Base-by-base conservation (phyloP, 1,140 invertebrate genomes). In the Danaus melanippus region DNA sequence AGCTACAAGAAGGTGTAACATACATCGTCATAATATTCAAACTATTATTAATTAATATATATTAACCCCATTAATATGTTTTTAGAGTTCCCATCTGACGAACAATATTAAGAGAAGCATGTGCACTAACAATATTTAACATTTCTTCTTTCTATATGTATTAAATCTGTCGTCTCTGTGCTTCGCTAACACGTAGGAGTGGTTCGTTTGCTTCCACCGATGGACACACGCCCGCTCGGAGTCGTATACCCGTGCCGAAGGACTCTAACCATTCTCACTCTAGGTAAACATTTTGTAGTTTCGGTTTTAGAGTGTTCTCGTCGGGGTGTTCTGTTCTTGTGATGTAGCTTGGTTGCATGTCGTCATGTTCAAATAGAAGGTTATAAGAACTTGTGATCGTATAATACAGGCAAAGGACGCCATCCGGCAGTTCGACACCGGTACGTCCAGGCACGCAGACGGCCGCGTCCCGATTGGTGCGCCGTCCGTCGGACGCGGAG, bases 341-440 rank as follows among this genome's bases (percentile, higher is more conserved):
- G 17, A 47, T 15, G 12, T 56, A 60, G 57, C 61, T 62, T 63
- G 42, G 49, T 32, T 61, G 66, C 66, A 66, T 69, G 60, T 50
- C 67, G 52, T 56, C 40, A 1, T 7, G 2, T 6, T 44, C 10
- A 39, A 11, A 56, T 50, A 46, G 12, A 47, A 62, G 10, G 50
- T 41, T 15, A 42, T 15, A 43, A 9, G 46, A 50, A 42, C 49
- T n/a, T 56, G 15, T 17, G 2, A 46, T 47, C 2, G 40, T 52
- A 60, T 52, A 54, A 49, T 55, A 53, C 75, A 91, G 92, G 76
- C 90, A 91, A 78, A 87, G 91, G 80, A 92, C 92, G 68, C 90
- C 92, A 42, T 92, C 92, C 1, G 91, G 91, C 12, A 91, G 91
- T 40, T 91, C 90, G 53, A 93, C 92, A 1, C 91, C 92, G 41